phyloP scores from a whole-genome alignment of 2,888 invertebrate genomes.

The Plebejus argus region DNA sequence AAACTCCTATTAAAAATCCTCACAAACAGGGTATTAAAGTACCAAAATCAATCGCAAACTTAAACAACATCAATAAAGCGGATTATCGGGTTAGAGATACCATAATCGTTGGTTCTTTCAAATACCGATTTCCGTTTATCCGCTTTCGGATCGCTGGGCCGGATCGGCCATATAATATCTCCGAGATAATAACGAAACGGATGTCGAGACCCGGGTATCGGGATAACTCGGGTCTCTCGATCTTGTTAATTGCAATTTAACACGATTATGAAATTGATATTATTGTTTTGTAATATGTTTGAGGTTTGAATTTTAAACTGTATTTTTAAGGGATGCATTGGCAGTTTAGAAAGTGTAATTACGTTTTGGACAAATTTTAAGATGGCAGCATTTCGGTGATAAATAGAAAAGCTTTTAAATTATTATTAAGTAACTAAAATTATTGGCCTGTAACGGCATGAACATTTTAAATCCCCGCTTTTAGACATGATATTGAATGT shows the following conservation, averaged over 20 bases:
- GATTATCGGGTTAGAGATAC: conserved; percentile 34
- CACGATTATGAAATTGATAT: conserved; percentile 15
- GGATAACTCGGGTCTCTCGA: conserved; percentile 19
- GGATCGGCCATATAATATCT: conserved; percentile 43
- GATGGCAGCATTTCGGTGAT: too few relatives aligned
- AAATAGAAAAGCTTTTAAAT: too few relatives aligned
- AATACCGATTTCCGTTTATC: conserved; percentile 46
- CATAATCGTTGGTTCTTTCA: conserved; percentile 54
- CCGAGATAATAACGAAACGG: conserved; percentile 31
- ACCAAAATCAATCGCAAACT: not conserved
- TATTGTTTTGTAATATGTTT: conserved; percentile 12
- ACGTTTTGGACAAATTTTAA: too few relatives aligned
- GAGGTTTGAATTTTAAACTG: not conserved
- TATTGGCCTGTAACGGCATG: too few relatives aligned
- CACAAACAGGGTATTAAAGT: not conserved
- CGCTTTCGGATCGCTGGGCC: conserved; percentile 56
- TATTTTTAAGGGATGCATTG: not conserved
- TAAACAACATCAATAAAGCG: conserved; percentile 14
- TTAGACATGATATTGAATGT: too few relatives aligned
- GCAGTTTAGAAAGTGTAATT: too few relatives aligned
- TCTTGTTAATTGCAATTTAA: conserved; percentile 23
- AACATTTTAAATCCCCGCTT: too few relatives aligned
- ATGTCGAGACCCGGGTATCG: conserved; percentile 21
- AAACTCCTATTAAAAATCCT: not conserved
- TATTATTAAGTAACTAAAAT: too few relatives aligned